These are phyloP conservation scores for Stylophora pistillata DNA, from an alignment of 64 coral and sea anemone genomes.

Conservation along the genomic window DNA sequence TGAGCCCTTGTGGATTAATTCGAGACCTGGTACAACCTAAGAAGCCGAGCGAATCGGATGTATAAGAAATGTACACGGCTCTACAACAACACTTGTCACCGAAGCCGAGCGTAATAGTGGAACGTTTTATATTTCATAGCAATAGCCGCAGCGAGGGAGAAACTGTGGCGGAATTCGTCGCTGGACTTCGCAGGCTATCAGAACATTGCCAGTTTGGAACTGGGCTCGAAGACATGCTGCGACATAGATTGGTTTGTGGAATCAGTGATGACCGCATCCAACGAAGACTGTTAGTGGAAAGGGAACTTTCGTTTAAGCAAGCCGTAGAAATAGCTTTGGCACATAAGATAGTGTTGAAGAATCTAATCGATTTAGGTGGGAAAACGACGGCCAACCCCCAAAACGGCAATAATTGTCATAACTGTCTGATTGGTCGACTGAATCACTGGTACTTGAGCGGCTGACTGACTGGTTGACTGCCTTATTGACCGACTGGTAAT, in stretches of 20 bases:
- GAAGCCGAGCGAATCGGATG: constrained; percentile 31
- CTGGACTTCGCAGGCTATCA: constrained; percentile 18
- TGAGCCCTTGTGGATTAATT: constrained; percentile 71
- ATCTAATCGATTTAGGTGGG: constrained; percentile 6
- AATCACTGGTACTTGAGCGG: no score
- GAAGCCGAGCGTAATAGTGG: constrained; percentile 35
- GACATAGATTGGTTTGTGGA: constrained; percentile 49
- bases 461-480: no score
- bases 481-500: no score
- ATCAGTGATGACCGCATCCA: constrained; percentile 28
- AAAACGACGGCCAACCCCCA: background rate
- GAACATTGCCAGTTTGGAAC: constrained; percentile 50
- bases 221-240: constrained; percentile 44
- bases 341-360: constrained; percentile 37
- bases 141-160: constrained; percentile 8
- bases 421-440: no score
- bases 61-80: constrained; percentile 8
- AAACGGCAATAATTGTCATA: constrained; percentile 7
- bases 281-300: constrained; percentile 32
- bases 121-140: constrained; percentile 70
- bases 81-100: constrained; percentile 33
- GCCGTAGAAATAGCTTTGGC: constrained; percentile 56
- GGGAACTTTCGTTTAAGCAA: constrained; percentile 27
- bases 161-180: constrained; percentile 37
- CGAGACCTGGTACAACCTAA: constrained; percentile 50